These are phyloP conservation scores for Julus scandinavius DNA, from an alignment of 2,888 invertebrate genomes.

Conservation along the genomic window DNA sequence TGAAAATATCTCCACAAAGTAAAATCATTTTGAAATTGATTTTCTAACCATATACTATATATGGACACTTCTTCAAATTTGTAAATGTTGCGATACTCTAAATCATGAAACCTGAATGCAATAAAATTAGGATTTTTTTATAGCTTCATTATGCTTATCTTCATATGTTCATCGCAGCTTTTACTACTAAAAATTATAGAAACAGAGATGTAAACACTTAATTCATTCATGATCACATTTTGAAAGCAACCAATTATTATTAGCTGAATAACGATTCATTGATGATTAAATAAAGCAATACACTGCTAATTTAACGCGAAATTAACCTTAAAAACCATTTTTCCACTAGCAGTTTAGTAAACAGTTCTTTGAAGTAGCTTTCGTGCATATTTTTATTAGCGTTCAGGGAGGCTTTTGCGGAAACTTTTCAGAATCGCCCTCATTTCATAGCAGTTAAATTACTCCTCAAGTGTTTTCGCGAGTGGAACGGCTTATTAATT, in stretches of 20 bases:
- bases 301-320: not conserved
- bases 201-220: too few species aligned
- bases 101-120: too few species aligned
- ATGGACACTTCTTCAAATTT: too few species aligned
- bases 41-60: too few species aligned
- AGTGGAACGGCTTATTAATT: conserved; percentile 33
- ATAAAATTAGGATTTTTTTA: too few species aligned
- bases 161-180: too few species aligned
- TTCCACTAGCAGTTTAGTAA: not conserved
- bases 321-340: not conserved
- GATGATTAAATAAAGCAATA: not conserved
- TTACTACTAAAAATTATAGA: too few species aligned
- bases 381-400: not conserved
- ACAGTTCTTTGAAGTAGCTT: not conserved
- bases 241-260: not conserved
- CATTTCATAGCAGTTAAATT: conserved; percentile 19
- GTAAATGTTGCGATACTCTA: too few species aligned
- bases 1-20: too few species aligned
- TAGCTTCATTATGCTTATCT: too few species aligned
- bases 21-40: too few species aligned
- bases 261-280: not conserved
- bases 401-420: not conserved
- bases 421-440: not conserved
- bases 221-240: too few species aligned
- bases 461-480: not conserved